Base-by-base conservation (phyloP, 2,888 invertebrate genomes). In the Microctonus hyperodae region DNA sequence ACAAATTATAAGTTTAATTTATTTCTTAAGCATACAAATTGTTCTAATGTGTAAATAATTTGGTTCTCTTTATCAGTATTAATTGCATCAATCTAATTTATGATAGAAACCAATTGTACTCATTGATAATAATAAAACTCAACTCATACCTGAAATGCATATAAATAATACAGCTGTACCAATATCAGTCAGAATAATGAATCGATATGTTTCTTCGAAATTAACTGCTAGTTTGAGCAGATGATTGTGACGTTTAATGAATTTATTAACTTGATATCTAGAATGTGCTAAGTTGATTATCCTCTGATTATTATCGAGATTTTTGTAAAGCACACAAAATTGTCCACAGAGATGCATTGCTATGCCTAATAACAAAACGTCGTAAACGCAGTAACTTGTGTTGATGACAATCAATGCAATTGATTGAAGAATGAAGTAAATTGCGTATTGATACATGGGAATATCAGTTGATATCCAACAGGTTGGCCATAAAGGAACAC, bases 331-430 rank as follows among this genome's bases (percentile, higher is more conserved):
- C 2, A 69, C 22, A 28, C 66, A 59, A 10, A 59, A 57, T 33
- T 69, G 69, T 22, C 63, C 69, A 44, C 62, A 64, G 3, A 66
- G 25, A 33, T 69, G 69, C 66, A 69, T 66, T 5, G 48, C 60
- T 13, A 69, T 50, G 1, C 66, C 66, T 37, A 66, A 66, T 13
- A 69, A 66, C 1, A 66, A 33, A 9, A 33, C 55, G 48, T 66
- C 66, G 40, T 37, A 64, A 25, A 66, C 64, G 16, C 50, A 40
- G n/a, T 16, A 48, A 10, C 59, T 53, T 20, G 2, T 13, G 40
- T 59, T 55, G n/a, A 63, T 10, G 11, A 20, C 40, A 16, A 60
- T 2, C n/a, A 69, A 20, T 33, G 60, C 62, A 33, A 66, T 16
- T 6, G 56, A 20, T 66, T 69, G 63, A 7, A 66, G 23, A 16